Evolutionary conservation across 2,113 vertebrate genomes (phyloP).

Genomic region (Archocentrus centrarchus): DNA sequence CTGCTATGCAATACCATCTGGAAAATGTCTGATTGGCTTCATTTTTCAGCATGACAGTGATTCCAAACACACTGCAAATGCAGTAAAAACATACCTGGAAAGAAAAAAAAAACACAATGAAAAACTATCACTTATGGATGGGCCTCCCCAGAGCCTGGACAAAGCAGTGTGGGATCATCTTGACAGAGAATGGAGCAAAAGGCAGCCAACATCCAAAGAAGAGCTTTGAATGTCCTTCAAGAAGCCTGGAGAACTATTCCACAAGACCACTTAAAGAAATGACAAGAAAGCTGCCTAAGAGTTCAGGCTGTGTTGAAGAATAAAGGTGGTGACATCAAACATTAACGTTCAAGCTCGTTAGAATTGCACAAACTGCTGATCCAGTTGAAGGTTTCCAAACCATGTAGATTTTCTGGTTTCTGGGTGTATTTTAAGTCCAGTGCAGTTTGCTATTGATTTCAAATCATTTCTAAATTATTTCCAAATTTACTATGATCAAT

Average conservation of each 20-base stretch:
- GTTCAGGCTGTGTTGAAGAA: not conserved
- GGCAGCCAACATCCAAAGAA: too few relatives aligned
- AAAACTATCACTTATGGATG: not conserved
- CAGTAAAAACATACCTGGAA: not conserved
- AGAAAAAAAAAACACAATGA: not conserved
- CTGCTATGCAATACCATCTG: too few relatives aligned
- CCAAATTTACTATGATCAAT: conserved; percentile 2
- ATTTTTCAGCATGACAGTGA: not conserved
- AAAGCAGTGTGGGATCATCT: not conserved
- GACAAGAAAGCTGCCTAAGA: not conserved
- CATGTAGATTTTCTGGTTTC: not conserved
- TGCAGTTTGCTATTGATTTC: not conserved
- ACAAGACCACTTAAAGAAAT: too few relatives aligned
- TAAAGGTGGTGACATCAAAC: not conserved
- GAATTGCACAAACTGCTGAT: conserved; percentile 1
- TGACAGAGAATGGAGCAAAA: not conserved
- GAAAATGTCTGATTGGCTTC: not conserved
- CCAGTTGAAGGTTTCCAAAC: not conserved
- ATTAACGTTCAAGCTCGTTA: not conserved
- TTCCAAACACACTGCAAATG: not conserved
- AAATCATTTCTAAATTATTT: not conserved
- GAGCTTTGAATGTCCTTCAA: too few relatives aligned
- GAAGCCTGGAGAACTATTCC: too few relatives aligned
- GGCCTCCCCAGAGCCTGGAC: not conserved
- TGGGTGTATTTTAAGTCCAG: not conserved